Evolutionary conservation across 2,888 invertebrate genomes (phyloP), one percentile per base, ranked within the genome.

Genomic region (Calameuta idolon): DNA sequence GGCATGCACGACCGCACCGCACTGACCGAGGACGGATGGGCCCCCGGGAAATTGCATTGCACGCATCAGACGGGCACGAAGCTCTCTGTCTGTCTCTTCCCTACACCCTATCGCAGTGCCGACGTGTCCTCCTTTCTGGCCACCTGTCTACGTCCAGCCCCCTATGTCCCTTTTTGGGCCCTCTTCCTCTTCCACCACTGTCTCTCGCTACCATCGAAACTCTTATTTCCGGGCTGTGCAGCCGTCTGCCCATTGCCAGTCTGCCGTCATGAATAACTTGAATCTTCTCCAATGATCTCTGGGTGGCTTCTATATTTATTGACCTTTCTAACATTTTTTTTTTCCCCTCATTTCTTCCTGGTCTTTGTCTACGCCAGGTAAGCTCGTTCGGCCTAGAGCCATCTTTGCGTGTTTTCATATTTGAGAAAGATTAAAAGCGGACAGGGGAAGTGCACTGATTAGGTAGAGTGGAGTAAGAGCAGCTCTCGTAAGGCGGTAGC

Each of bases 31-130:
- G 86, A 85, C 83, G 81, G 84, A 83, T 81, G 83, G 79, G 74
- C 75, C 82, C 81, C 84, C 83, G 86, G 86, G 82, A 85, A 87
- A 86, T 86, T 83, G 84, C 84, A 83, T 84, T 80, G 84, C 84
- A 85, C 83, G 82, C 85, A 85, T 81, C 81, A 78, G 79, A 83
- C 83, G 76, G 83, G 83, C 83, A 84, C 84, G 84, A 86, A 86
- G 85, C 83, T 69, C 55, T 69, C 79, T 76, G 77, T 68, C 76
- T 30, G 73, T 76, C 71, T 31, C 30, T 30, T 71, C 40, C 34
- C 69, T 33, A 12, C 69, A 30, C 69, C 69, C 69, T 12, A 5
- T 40, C 15, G 15, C 5, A 5, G 4, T 15, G 4, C 40, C 15
- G 15, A 40, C 40, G n/a, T 30, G 69, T 69, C 69, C 69, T 69